phyloP scores from a whole-genome alignment of 2,888 invertebrate genomes.

The Ommatoiulus sabulosus region DNA sequence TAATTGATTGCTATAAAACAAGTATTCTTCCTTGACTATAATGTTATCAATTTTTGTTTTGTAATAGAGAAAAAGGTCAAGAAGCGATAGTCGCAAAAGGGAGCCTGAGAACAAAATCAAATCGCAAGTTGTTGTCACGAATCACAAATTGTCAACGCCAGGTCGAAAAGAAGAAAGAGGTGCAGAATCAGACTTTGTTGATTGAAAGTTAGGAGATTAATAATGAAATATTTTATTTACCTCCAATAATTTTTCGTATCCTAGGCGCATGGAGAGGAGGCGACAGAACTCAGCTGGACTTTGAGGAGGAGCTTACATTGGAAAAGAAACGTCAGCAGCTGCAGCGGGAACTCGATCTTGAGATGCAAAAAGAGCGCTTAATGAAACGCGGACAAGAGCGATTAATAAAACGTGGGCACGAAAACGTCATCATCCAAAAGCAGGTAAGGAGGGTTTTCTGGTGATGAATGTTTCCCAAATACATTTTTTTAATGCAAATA shows the following conservation, averaged over 20 bases:
- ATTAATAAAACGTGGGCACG: slow-evolving; percentile 52
- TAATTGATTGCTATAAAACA: too few species aligned
- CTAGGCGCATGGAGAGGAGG: slow-evolving; percentile 11
- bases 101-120: slow-evolving; percentile 62
- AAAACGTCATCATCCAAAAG: slow-evolving; percentile 58
- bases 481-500: background rate
- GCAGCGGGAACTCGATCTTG: slow-evolving; percentile 81
- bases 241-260: too few species aligned
- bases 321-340: slow-evolving; percentile 81
- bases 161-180: slow-evolving; percentile 53
- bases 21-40: too few species aligned
- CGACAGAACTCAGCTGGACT: slow-evolving; percentile 73
- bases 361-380: slow-evolving; percentile 69
- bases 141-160: slow-evolving; percentile 57
- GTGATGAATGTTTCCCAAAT: too few species aligned
- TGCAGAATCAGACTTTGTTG: slow-evolving; percentile 51
- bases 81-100: slow-evolving; percentile 60
- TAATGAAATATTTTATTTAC: too few species aligned
- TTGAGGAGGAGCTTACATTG: slow-evolving; percentile 83
- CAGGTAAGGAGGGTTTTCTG: slow-evolving; percentile 47
- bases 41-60: background rate
- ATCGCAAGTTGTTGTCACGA: slow-evolving; percentile 62
- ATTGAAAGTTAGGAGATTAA: background rate
- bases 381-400: slow-evolving; percentile 59
- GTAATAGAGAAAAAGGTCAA: slow-evolving; percentile 59